Evolutionary conservation across 1,140 invertebrate species (phyloP), one percentile per base, ranked within the genome.

Genomic region (Cataglyphis hispanica): DNA sequence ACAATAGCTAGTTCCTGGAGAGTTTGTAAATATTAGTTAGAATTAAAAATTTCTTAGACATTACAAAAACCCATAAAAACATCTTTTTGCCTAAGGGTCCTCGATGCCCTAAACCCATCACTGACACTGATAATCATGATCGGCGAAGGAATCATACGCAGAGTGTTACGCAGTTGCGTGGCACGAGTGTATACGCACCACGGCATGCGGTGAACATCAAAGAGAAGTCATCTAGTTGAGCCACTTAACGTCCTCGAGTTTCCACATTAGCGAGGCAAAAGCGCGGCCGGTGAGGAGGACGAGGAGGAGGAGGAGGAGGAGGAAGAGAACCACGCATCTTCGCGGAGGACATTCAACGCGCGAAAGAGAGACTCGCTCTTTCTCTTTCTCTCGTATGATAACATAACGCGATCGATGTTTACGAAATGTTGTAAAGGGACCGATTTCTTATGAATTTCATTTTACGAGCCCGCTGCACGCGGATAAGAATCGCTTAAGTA

Each of bases 231-330:
- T 88, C 92, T 93, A 94, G 93, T 93, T 94, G 90, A 93, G 92
- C 92, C 93, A 94, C 93, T 94, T 94, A 94, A 93, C 89, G 90
- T 90, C 87, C 91, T 76, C 88, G 89, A 93, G 93, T 93, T 94
- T 94, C 92, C 93, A 91, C 92, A 94, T 94, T 94, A 93, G 92
- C 92, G 91, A 92, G 91, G 92, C 92, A 94, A 93, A 93, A 93
- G 91, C 50, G 67, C 37, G 66, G 0, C 50, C 16, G 19, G n/a
- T 60, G 27, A 50, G 13, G 11, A n/a, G n/a, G n/a, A n/a, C 46
- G 27, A 50, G 13, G 11, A 31, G 31, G 31, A 31, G 31, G 27
- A 50, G 13, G 5, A n/a, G 19, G 27, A 58, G 78, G 11, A 72
- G 66, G 66, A 22, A 50, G 53, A 56, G 66, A 25, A 22, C 66